Percentiles rank a stretch among this genome's conserved stretches.
phyloP scores from a whole-genome alignment of 2,797 vertebrate genomes.

The Vultur gryphus region DNA sequence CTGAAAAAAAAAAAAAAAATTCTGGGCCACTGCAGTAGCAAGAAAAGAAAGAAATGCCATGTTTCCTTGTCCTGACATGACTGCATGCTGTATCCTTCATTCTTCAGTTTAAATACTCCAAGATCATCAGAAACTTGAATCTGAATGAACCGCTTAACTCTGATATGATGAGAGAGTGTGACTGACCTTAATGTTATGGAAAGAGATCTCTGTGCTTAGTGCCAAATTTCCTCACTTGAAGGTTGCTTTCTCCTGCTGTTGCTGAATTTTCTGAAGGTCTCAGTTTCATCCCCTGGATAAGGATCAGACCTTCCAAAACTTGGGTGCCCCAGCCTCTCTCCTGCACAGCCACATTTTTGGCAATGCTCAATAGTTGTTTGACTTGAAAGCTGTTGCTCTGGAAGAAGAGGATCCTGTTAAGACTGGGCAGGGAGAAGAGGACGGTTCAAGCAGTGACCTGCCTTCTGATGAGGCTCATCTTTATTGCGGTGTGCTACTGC shows the following conservation, averaged over 20 bases:
- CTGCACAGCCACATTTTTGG: neutral
- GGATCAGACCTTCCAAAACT: neutral
- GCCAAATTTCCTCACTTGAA: neutral
- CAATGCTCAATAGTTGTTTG: accelerated
- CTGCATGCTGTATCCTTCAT: neutral
- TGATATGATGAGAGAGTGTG: neutral
- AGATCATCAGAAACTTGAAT: neutral
- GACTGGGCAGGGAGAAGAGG: neutral
- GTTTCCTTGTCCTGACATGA: neutral
- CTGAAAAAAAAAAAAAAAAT: neutral
- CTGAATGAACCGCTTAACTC: neutral
- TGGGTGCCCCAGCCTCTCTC: neutral
- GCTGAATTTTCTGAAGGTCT: neutral
- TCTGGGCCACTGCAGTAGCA: neutral
- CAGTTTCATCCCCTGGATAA: neutral
- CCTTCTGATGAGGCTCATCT: neutral
- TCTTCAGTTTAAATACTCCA: neutral
- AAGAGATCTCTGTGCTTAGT: neutral
- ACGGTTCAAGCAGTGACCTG: neutral
- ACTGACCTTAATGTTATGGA: neutral
- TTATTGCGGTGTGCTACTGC: neutral
- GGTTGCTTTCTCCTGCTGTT: neutral
- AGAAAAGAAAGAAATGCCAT: neutral
- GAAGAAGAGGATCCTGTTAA: neutral
- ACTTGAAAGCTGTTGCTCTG: neutral